These are phyloP conservation scores for Bubo scandiacus DNA, from an alignment of 2,113 vertebrate species.

Conservation along the genomic window DNA sequence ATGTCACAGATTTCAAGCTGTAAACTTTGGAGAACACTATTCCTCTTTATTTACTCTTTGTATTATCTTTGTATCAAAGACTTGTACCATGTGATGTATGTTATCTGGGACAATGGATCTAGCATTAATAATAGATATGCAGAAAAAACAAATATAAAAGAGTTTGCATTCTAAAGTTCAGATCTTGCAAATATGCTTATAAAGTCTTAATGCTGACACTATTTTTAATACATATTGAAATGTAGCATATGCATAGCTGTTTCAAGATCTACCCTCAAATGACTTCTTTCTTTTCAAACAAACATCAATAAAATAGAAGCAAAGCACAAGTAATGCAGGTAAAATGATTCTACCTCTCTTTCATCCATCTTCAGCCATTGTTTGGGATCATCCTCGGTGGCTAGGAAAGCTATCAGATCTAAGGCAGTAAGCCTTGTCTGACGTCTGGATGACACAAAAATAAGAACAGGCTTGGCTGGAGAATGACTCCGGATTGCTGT, in stretches of 20 bases:
- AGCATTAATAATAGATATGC: not conserved
- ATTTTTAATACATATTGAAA: not conserved
- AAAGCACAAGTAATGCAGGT: not conserved
- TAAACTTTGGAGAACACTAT: conserved; percentile 2
- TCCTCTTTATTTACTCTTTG: not conserved
- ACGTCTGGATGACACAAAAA: conserved; percentile 96
- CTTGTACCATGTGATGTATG: not conserved
- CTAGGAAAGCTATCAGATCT: conserved; percentile 94
- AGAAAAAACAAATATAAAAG: conserved; percentile 40
- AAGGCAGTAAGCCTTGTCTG: conserved; percentile 96
- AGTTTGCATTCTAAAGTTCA: not conserved
- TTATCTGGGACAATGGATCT: not conserved
- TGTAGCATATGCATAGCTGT: not conserved
- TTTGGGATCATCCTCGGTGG: conserved; percentile 96
- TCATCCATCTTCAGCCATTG: conserved; percentile 99
- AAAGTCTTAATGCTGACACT: not conserved
- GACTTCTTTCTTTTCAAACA: not conserved
- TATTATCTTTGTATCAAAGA: conserved; percentile 45
- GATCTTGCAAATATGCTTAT: not conserved
- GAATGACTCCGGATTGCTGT: conserved; percentile 96
- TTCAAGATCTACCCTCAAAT: not conserved
- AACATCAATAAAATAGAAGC: not conserved
- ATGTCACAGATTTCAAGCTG: conserved; percentile 3
- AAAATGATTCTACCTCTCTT: conserved; percentile 83
- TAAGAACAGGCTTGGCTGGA: conserved; percentile 94